A percentile compares a stretch with the other conserved stretches of the same genome.
Conservation (phyloP, 2,888 invertebrate species). For the Poecilus cupreus region DNA sequence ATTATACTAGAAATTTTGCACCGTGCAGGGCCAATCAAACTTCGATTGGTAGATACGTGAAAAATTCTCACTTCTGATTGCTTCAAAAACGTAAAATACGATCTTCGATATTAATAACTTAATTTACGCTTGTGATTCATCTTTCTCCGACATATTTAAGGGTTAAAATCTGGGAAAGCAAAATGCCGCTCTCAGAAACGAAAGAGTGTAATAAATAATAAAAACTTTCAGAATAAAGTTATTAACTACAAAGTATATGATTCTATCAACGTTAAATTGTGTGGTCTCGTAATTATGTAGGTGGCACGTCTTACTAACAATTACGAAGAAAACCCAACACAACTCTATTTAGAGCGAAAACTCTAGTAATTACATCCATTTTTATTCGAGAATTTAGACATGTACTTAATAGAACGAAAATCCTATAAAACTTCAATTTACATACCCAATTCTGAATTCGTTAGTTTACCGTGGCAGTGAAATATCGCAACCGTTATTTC, state of each 20-base stretch:
- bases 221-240: no score
- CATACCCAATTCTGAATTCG: constrained; percentile 10
- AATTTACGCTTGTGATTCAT: no score
- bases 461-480: neutral
- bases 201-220: no score
- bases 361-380: constrained; percentile 10
- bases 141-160: no score
- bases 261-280: neutral
- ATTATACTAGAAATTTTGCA: no score
- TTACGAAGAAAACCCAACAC: constrained; percentile 25
- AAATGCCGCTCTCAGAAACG: no score
- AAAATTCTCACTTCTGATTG: no score
- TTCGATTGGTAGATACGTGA: no score
- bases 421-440: constrained; percentile 24
- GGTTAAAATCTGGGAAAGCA: no score
- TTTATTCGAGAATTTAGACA: neutral
- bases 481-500: constrained; percentile 18
- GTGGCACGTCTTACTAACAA: constrained; percentile 29
- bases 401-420: constrained; percentile 32
- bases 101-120: no score
- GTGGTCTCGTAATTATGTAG: constrained; percentile 25
- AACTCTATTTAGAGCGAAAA: constrained; percentile 30
- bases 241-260: neutral
- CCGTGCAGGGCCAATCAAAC: no score
- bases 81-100: no score